Evolutionary conservation across 2,113 vertebrate species (phyloP).

Genomic region (Oncorhynchus clarkii): DNA sequence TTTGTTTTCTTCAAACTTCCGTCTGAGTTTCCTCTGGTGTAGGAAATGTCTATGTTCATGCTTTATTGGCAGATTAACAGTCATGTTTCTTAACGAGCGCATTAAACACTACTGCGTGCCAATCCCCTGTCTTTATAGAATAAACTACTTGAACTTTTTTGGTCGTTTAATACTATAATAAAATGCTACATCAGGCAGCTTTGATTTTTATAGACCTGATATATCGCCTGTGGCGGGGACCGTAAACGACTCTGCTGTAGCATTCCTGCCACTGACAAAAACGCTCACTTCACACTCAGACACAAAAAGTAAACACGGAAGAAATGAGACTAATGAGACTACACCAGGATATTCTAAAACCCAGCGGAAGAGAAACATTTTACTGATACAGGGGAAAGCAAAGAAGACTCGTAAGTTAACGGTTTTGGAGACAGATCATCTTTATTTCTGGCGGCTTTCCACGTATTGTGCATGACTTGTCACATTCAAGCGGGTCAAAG

Average conservation of each 20-base stretch:
- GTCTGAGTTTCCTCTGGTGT: background rate
- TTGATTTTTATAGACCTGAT: constrained; percentile 82
- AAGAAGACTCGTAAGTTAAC: background rate
- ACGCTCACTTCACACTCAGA: constrained; percentile 44
- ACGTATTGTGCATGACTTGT: constrained; percentile 10
- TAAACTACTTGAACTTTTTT: constrained; percentile 73
- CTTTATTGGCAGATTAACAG: constrained; percentile 70
- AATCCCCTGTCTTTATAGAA: constrained; percentile 68
- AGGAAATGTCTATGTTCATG: background rate
- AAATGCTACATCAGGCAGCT: constrained; percentile 77
- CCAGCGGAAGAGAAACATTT: background rate
- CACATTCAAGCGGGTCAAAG: background rate
- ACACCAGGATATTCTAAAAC: background rate
- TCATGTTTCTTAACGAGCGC: constrained; percentile 71
- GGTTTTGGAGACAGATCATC: constrained; percentile 1
- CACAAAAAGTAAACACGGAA: constrained; percentile 38
- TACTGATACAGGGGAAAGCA: background rate
- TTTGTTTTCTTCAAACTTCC: background rate
- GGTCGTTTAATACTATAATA: constrained; percentile 79
- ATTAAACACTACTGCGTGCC: constrained; percentile 61
- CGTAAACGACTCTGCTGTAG: constrained; percentile 55
- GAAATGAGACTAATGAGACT: constrained; percentile 7
- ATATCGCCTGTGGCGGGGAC: constrained; percentile 77
- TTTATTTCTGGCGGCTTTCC: constrained; percentile 8
- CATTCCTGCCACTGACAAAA: constrained; percentile 38